These are phyloP conservation scores for Aleadryas rufinucha DNA, from an alignment of 2,113 vertebrate genomes.

Conservation along the genomic window DNA sequence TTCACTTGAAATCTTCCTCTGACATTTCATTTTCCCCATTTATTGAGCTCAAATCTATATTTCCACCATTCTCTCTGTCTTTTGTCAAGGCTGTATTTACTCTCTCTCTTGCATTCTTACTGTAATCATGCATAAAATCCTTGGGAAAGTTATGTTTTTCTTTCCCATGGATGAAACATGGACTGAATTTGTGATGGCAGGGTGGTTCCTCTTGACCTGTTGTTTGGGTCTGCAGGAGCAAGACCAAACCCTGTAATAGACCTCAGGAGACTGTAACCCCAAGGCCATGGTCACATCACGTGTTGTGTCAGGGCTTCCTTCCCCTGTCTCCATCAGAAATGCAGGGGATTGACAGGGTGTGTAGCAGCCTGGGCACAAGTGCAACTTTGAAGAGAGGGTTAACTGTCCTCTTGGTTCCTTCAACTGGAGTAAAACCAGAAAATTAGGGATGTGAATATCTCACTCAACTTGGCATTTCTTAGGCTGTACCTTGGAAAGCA, in stretches of 20 bases:
- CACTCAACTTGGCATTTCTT: neutral
- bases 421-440: neutral
- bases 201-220: neutral
- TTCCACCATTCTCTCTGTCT: neutral
- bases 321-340: neutral
- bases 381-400: neutral
- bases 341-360: too few relatives aligned
- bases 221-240: neutral
- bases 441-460: neutral
- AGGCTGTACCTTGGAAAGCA: neutral
- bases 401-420: neutral
- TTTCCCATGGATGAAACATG: neutral
- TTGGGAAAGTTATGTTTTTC: neutral
- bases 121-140: neutral
- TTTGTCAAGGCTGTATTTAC: neutral
- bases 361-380: neutral
- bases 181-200: neutral
- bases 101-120: neutral
- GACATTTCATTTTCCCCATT: neutral
- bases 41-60: rapidly evolving
- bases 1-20: neutral
- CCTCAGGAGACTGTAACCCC: rapidly evolving
- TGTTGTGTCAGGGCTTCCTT: neutral
- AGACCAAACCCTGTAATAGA: neutral
- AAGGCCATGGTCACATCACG: rapidly evolving